Evolutionary conservation across 1,140 invertebrate species (phyloP), one percentile per base, ranked within the genome.

Genomic region (Drosophila cardini): DNA sequence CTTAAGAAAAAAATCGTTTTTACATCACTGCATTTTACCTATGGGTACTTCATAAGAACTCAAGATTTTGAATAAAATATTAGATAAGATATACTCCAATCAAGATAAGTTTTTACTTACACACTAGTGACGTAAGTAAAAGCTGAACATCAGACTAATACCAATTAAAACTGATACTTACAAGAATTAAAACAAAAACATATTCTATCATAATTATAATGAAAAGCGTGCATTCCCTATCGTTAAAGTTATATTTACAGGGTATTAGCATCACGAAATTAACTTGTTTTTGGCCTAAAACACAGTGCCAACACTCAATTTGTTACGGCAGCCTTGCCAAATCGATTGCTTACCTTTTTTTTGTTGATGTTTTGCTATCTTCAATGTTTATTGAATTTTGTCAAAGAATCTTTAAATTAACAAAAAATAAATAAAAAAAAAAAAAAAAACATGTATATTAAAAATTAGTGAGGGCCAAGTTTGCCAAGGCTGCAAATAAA

Each of bases 401-500:
- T 26, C 61, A 21, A 45, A 68, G 65, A 68, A 68, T 70, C 26
- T 62, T 26, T 26, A 26, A 26, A 26, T 26, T 3, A 26, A 26
- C 21, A 26, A 26, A 26, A 26, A 26, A 26, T 26, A 26, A 26
- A 26, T 26, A 46, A 55, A 58, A 58, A 40, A 32, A 21, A 26
- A 40, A 32, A 21, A 26, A 52, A 16, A 52, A 32, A 34, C 6
- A 7, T n/a, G 52, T 21, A 36, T 32, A 43, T 13, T 2, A 21
- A 38, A 30, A 34, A 21, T 16, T 50, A 34, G 34, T 72, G 43
- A 48, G 36, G 69, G 69, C 43, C 53, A 67, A 38, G 32, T 40
- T 57, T 50, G 30, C 36, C 69, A 65, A 64, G 50, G 43, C 21
- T 21, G 21, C 38, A 9, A 10, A 30, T 3, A 30, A 52, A 4